These are phyloP conservation scores for Drosophila nebulosa DNA, from an alignment of 1,140 invertebrate species.

Conservation along the genomic window DNA sequence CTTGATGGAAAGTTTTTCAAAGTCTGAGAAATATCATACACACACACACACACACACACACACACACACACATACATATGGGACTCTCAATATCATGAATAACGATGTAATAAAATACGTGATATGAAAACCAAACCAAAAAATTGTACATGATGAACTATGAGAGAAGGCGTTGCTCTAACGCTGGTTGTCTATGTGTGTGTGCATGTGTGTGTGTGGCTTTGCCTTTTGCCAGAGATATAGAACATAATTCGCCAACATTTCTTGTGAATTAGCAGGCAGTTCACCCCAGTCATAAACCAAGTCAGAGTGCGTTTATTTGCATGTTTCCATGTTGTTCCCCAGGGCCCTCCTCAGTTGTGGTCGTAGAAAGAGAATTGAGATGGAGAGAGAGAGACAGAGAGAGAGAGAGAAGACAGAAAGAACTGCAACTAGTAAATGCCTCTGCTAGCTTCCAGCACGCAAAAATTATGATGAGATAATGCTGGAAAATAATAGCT, in stretches of 20 bases:
- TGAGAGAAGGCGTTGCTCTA: slow-evolving; percentile 23
- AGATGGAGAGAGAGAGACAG: not conserved
- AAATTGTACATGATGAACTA: slow-evolving; percentile 61
- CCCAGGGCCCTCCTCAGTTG: not conserved
- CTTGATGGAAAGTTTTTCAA: slow-evolving; percentile 34
- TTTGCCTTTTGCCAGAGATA: slow-evolving; percentile 25
- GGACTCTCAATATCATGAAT: slow-evolving; percentile 66
- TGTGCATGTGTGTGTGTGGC: no score
- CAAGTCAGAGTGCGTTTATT: slow-evolving; percentile 36
- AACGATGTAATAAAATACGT: slow-evolving; percentile 80
- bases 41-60: not conserved
- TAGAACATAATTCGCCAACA: slow-evolving; percentile 53
- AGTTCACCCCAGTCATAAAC: slow-evolving; percentile 30
- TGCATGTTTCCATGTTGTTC: slow-evolving; percentile 30
- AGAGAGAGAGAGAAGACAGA: not conserved
- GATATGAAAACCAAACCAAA: slow-evolving; percentile 61
- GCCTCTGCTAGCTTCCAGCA: slow-evolving; percentile 8
- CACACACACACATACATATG: not conserved
- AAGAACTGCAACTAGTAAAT: slow-evolving; percentile 25
- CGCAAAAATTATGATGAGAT: slow-evolving; percentile 60
- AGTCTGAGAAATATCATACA: slow-evolving; percentile 35
- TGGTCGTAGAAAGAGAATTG: not conserved
- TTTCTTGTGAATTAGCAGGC: slow-evolving; percentile 65
- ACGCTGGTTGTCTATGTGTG: no score
- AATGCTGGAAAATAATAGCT: slow-evolving; percentile 60